phyloP scores from a whole-genome alignment of 2,113 vertebrate species.

The Heterotilapia buettikoferi region DNA sequence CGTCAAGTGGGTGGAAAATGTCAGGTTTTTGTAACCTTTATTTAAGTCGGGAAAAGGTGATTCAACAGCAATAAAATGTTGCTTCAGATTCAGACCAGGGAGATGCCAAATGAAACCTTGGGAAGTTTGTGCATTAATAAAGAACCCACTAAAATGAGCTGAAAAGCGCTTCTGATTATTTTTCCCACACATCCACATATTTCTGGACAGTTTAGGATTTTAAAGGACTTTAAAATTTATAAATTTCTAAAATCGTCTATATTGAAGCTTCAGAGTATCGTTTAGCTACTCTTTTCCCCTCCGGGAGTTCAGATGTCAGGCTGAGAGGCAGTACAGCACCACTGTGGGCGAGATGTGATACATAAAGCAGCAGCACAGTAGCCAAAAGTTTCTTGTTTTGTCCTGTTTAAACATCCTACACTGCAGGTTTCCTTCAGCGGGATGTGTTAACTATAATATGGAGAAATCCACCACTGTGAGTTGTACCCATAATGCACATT shows the following conservation, averaged over 20 bases:
- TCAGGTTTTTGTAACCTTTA: slow-evolving; percentile 47
- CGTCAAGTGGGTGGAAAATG: slow-evolving; percentile 43
- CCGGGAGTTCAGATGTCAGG: background rate
- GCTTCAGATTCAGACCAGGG: background rate
- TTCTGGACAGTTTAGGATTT: background rate
- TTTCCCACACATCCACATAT: background rate
- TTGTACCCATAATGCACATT: background rate
- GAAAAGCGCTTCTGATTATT: background rate
- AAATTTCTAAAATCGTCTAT: background rate
- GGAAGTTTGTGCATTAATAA: background rate
- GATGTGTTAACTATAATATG: background rate
- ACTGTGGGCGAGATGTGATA: background rate
- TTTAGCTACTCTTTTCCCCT: background rate
- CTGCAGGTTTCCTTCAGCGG: background rate
- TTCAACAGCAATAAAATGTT: background rate
- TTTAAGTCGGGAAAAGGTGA: background rate
- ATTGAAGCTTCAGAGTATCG: background rate
- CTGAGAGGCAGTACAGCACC: background rate
- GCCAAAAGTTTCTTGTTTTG: background rate
- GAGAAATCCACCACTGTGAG: background rate
- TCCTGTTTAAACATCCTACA: background rate
- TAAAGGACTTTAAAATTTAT: background rate
- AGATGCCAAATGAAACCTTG: background rate
- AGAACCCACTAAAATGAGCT: background rate
- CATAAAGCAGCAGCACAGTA: background rate